A percentile compares a stretch with the other conserved stretches of the same genome.
Conservation (phyloP, 1,140 invertebrate genomes). For the Ericerus pela region DNA sequence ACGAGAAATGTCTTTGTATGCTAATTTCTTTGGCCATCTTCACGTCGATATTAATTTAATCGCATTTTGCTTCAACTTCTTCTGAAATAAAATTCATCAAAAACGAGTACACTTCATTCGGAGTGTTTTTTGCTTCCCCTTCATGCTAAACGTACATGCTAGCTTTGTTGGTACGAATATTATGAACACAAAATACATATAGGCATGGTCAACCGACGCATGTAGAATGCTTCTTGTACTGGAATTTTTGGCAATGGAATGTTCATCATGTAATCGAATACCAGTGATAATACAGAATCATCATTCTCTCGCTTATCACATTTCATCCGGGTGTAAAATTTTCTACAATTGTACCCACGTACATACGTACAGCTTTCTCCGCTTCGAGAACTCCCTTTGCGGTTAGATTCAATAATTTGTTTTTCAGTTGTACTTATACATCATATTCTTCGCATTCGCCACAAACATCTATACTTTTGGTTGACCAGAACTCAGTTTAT, state of each 20-base stretch:
- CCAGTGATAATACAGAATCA: slow-evolving; percentile 14
- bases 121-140: slow-evolving; percentile 19
- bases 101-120: slow-evolving; percentile 22
- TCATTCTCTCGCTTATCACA: neutral
- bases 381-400: neutral
- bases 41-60: too few species aligned
- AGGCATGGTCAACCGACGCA: slow-evolving; percentile 20
- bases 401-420: too few species aligned
- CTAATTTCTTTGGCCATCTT: too few species aligned
- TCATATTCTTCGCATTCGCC: too few species aligned
- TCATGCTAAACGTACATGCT: slow-evolving; percentile 22
- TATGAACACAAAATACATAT: slow-evolving; percentile 19
- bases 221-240: slow-evolving; percentile 24
- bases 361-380: neutral
- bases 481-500: too few species aligned
- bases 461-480: too few species aligned
- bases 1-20: too few species aligned
- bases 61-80: too few species aligned
- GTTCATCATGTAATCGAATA: slow-evolving; percentile 24
- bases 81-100: slow-evolving; percentile 20
- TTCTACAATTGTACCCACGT: too few species aligned
- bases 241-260: slow-evolving; percentile 10
- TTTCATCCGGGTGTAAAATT: too few species aligned
- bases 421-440: too few species aligned
- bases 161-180: slow-evolving; percentile 15